phyloP scores from a whole-genome alignment of 2,113 vertebrate species.

The Melanotaenia duboulayi region DNA sequence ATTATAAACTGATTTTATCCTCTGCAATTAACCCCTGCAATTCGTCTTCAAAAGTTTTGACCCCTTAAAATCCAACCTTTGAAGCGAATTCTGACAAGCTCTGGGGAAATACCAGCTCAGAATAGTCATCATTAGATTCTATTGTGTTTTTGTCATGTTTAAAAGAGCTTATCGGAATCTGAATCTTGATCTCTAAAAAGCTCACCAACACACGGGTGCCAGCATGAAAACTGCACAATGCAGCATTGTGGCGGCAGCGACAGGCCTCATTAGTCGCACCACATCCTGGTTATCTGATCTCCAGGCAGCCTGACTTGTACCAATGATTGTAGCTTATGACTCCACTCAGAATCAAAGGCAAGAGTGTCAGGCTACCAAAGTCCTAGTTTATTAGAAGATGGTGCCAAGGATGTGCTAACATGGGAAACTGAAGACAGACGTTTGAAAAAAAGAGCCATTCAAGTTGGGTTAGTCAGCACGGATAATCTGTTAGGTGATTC shows the following conservation, averaged over 20 bases:
- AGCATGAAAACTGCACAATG: conserved; percentile 54
- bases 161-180: conserved; percentile 57
- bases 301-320: conserved; percentile 43
- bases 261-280: conserved; percentile 70
- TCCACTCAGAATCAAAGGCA: conserved; percentile 50
- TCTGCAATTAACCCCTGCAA: not conserved
- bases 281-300: conserved; percentile 74
- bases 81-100: conserved; percentile 30
- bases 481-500: not conserved
- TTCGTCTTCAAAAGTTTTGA: conserved; percentile 24
- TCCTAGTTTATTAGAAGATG: conserved; percentile 29
- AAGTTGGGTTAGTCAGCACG: conserved; percentile 39
- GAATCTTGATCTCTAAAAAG: conserved; percentile 61
- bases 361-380: conserved; percentile 47
- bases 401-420: conserved; percentile 22
- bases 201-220: conserved; percentile 41
- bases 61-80: conserved; percentile 20
- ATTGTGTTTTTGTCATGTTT: conserved; percentile 50
- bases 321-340: conserved; percentile 43
- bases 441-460: conserved; percentile 27
- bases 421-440: conserved; percentile 14
- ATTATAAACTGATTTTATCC: not conserved
- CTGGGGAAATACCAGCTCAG: conserved; percentile 18
- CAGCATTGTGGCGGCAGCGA: conserved; percentile 59
- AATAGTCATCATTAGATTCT: conserved; percentile 19